Evolutionary conservation across 1,140 invertebrate genomes (phyloP).

Genomic region (Agraylea sexmaculata): DNA sequence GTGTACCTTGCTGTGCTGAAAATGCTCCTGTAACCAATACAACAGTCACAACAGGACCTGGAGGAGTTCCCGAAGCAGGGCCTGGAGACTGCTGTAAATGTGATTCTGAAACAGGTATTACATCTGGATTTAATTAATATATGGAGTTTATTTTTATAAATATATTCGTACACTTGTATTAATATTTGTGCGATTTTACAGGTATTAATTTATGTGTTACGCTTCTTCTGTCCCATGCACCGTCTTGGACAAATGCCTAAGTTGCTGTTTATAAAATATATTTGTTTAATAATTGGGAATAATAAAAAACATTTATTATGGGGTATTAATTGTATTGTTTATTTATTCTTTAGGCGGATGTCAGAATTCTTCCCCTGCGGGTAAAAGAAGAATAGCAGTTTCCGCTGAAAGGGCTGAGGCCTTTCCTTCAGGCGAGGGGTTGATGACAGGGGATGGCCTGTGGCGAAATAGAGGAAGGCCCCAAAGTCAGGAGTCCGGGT

Average conservation of each 20-base stretch:
- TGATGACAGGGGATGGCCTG: conserved; percentile 27
- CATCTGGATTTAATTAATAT: no score
- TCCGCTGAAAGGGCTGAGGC: conserved; percentile 36
- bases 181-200: no score
- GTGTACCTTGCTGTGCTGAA: conserved; percentile 53
- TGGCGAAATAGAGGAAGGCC: conserved; percentile 29
- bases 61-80: conserved; percentile 31
- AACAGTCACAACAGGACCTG: conserved; percentile 9
- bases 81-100: conserved; percentile 49
- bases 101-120: conserved; percentile 54
- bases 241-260: background rate
- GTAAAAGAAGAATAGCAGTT: conserved; percentile 58
- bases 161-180: no score
- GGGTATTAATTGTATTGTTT: conserved; percentile 4
- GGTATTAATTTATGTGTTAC: no score
- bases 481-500: conserved; percentile 29
- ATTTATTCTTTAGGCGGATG: conserved; percentile 43
- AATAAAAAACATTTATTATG: background rate
- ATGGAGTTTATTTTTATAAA: no score
- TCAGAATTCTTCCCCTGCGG: conserved; percentile 58
- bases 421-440: conserved; percentile 30
- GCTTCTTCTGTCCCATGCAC: background rate
- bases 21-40: conserved; percentile 17
- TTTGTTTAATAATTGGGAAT: background rate
- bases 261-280: background rate